phyloP scores from a whole-genome alignment of 1,140 invertebrate species.

The Cyphomyrmex costatus region DNA sequence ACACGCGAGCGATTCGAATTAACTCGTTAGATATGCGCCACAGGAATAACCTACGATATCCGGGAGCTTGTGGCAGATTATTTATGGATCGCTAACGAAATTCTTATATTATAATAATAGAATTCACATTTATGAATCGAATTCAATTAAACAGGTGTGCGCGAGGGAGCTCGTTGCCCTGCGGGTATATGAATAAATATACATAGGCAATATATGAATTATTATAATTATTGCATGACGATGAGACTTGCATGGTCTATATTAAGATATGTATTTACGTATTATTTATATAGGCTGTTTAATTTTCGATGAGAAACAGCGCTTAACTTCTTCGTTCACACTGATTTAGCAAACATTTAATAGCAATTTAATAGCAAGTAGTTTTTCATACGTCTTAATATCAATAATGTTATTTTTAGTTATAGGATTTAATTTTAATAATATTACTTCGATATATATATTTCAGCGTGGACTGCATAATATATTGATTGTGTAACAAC shows the following conservation, averaged over 20 bases:
- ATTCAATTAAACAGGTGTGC: constrained; percentile 15
- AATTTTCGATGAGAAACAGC: not conserved
- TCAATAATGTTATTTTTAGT: not conserved
- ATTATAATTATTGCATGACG: constrained; percentile 40
- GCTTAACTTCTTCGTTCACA: not conserved
- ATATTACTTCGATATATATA: not conserved
- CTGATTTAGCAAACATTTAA: not conserved
- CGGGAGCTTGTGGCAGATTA: not conserved
- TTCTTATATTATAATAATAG: constrained; percentile 46
- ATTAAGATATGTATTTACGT: constrained; percentile 16
- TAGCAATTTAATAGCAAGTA: not conserved
- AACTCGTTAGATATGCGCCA: constrained; percentile 42
- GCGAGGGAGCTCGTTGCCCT: not conserved
- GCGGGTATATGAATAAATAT: constrained; percentile 42
- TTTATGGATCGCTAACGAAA: constrained; percentile 42
- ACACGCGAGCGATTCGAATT: constrained; percentile 48
- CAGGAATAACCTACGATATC: not conserved
- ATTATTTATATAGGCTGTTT: not conserved
- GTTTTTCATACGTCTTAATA: not conserved
- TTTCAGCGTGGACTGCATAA: not conserved
- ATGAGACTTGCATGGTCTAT: constrained; percentile 13
- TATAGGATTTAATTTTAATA: not conserved
- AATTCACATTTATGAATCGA: constrained; percentile 33
- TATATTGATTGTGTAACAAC: not conserved
- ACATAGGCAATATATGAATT: constrained; percentile 28